These are phyloP conservation scores for Eurystomus glaucurus DNA, from an alignment of 2,797 vertebrate genomes.

Conservation along the genomic window DNA sequence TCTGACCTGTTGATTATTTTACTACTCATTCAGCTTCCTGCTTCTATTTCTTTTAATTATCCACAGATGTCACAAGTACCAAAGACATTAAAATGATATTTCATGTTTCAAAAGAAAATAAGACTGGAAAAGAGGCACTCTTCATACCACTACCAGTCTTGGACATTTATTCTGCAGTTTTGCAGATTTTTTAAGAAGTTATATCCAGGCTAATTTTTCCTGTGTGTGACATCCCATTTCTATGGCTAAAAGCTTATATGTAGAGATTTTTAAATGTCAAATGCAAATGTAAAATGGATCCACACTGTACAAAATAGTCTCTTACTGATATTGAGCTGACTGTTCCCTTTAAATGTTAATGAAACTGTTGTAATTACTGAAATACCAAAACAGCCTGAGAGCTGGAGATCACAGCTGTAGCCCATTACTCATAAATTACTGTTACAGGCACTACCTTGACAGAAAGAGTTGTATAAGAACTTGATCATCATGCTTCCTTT, in stretches of 20 bases:
- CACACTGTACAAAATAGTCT: conserved; percentile 73
- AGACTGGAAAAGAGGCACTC: conserved; percentile 27
- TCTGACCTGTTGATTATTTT: neutral
- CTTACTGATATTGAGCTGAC: conserved; percentile 81
- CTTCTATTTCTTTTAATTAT: neutral
- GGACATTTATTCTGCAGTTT: conserved; percentile 65
- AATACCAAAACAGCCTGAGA: conserved; percentile 82
- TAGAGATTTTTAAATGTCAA: conserved; percentile 86
- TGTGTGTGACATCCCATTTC: conserved; percentile 76
- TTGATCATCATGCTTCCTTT: conserved; percentile 72
- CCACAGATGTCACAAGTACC: neutral
- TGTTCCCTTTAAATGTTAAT: conserved; percentile 88
- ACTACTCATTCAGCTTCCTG: neutral
- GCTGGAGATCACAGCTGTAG: conserved; percentile 85
- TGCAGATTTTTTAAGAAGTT: conserved; percentile 62
- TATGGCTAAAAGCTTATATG: conserved; percentile 76
- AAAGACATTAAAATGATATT: conserved; percentile 53
- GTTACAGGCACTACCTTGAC: conserved; percentile 66
- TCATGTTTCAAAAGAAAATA: conserved; percentile 30
- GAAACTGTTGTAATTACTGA: conserved; percentile 86
- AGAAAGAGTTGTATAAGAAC: conserved; percentile 71
- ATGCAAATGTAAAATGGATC: conserved; percentile 84
- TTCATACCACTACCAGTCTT: conserved; percentile 42
- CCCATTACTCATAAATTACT: conserved; percentile 81
- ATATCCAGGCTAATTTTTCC: conserved; percentile 79